Evolutionary conservation across 2,113 vertebrate species (phyloP).

Genomic region (Corythaeola cristata): DNA sequence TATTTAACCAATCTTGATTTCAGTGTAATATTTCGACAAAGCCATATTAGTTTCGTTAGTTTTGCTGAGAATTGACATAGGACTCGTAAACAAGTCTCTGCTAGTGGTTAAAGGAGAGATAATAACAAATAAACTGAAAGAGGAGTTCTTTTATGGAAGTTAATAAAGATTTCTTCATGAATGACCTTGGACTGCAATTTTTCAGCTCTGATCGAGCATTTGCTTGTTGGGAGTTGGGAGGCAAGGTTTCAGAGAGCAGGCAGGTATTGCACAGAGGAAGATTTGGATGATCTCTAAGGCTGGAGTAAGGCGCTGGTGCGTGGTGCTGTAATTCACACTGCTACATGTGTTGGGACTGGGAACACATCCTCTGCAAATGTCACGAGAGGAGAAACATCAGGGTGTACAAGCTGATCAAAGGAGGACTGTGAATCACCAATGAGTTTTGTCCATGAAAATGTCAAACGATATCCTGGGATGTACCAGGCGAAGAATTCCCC

Average conservation of each 20-base stretch:
- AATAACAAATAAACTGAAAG: neutral
- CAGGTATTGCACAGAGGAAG: neutral
- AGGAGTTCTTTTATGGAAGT: neutral
- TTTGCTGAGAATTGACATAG: neutral
- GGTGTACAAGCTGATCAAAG: slow-evolving; percentile 53
- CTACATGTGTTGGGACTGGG: neutral
- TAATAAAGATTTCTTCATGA: neutral
- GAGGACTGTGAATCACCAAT: neutral
- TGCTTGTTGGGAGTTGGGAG: neutral
- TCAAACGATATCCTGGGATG: neutral
- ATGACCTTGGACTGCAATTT: neutral
- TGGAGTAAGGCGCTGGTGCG: neutral
- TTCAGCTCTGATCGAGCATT: neutral
- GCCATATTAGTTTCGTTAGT: neutral
- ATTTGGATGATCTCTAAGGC: neutral
- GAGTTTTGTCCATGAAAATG: slow-evolving; percentile 56
- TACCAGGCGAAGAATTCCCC: neutral
- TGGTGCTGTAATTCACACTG: neutral
- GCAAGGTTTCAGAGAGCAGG: neutral
- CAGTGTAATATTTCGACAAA: neutral
- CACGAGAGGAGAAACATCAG: neutral
- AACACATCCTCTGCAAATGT: slow-evolving; percentile 48
- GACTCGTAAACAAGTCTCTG: neutral
- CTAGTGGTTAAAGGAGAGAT: neutral
- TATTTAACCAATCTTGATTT: slow-evolving; percentile 29